Evolutionary conservation across 1,140 invertebrate genomes (phyloP), one percentile per base, ranked within the genome.

Genomic region (Macrocentrus cingulum): DNA sequence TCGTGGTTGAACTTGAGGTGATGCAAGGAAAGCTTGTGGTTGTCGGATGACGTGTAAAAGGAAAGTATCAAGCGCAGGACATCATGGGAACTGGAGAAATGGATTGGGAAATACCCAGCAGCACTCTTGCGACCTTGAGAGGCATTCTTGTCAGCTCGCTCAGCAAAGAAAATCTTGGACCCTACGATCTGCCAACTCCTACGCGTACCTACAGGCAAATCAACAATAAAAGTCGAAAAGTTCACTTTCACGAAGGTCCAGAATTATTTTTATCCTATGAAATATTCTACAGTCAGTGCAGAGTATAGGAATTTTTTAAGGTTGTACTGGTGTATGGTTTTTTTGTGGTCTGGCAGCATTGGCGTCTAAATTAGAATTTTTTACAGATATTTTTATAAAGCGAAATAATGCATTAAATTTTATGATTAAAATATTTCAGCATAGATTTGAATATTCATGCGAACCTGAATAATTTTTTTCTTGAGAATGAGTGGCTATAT

Each of bases 81-180:
- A 13, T 5, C 63, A 80, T 80, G 79, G 76, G 71, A 60, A 69
- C 68, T 62, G 71, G 68, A 61, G 72, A 74, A 49, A 79, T 79
- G 75, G 76, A 81, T 57, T 70, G 79, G 44, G 77, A 77, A 45
- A 82, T 83, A 65, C 77, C 80, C 9, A 81, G 76, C 64, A 79
- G 77, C 66, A 81, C 81, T 50, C 75, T 86, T 25, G 81, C 81
- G 56, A 79, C 82, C 55, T 76, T 86, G 50, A 70, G 84, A 34
- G 84, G 83, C 13, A 84, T 85, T 59, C 75, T 86, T n/a, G 80
- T 85, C 61, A 80, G 80, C 44, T 84, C 84, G 7, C 67, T 86
- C 63, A 82, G 83, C 16, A 76, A 79, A 41, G 84, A 85, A 70
- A 85, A 85, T 67, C 74, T 85, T 29, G 80, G 81, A 3, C 77